Evolutionary conservation across 1,140 invertebrate species (phyloP), one percentile per base, ranked within the genome.

Genomic region (Drosophila nigrodunni): DNA sequence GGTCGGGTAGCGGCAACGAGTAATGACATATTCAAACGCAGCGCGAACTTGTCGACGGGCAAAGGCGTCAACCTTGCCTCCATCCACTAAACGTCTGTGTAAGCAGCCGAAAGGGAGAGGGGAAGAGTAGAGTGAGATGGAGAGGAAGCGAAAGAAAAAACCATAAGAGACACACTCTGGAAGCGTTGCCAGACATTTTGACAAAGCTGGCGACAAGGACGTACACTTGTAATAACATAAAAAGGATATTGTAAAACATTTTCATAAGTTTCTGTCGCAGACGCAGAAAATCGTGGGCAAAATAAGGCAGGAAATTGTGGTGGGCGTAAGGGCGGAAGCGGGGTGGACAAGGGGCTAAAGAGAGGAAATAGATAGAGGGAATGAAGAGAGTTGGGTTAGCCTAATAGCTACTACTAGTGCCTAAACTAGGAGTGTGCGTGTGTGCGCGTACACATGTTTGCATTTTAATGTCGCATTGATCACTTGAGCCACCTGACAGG

Each of bases 221-320:
- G 70, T 83, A 89, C 85, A 88, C 76, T 83, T 90, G 90, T 91
- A 91, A 91, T 91, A 91, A 91, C 90, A 91, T 91, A 89, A 91
- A 90, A 91, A 91, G 90, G 90, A 91, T 91, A 91, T 91, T 91
- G 90, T 91, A 90, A 88, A 91, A 91, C 90, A 91, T 91, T 91
- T 91, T 91, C 90, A 91, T 91, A 91, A 91, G 90, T 91, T 30
- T 88, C 80, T 78, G 69, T 44, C 52, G 35, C 46, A 37, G 30
- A 50, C 44, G 61, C 47, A 59, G 65, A 58, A 34, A 58, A 37
- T 47, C 21, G 25, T 30, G 25, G 25, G 25, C 25, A 30, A 30
- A 30, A 30, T 30, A 30, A 30, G 6, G 25, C 25, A 30, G 25
- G 25, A 30, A 30, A 6, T 30, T 30, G 25, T 30, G 25, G 25